Percentiles rank a stretch among this genome's conserved stretches.
phyloP scores from a whole-genome alignment of 2,888 invertebrate genomes.

The Thelaira solivaga region DNA sequence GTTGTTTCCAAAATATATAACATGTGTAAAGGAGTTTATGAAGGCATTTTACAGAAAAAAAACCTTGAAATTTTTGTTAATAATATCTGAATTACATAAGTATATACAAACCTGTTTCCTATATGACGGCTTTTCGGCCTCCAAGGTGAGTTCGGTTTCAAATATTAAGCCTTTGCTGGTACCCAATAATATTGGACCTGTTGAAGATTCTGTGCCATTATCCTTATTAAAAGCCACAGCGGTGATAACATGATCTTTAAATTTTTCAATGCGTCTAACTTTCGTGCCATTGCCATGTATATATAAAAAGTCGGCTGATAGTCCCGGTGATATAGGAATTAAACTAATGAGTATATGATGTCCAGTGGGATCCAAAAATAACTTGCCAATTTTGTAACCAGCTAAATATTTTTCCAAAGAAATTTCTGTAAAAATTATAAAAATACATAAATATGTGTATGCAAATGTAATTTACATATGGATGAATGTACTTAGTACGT shows the following conservation, averaged over 20 bases:
- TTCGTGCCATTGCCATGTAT: constrained; percentile 87
- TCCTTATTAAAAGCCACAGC: constrained; percentile 93
- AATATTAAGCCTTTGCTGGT: constrained; percentile 93
- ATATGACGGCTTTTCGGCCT: constrained; percentile 90
- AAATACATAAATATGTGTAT: background rate
- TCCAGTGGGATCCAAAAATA: constrained; percentile 88
- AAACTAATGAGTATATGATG: constrained; percentile 87
- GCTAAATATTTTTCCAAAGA: constrained; percentile 73
- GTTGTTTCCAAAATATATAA: too few species aligned
- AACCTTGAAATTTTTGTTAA: too few species aligned
- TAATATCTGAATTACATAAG: too few species aligned
- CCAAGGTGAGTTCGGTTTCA: constrained; percentile 90
- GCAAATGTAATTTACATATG: background rate
- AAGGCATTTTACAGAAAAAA: too few species aligned
- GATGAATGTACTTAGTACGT: background rate
- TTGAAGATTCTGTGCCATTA: constrained; percentile 83
- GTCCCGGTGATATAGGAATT: constrained; percentile 78
- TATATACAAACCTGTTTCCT: constrained; percentile 94
- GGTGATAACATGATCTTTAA: constrained; percentile 86
- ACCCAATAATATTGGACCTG: constrained; percentile 91
- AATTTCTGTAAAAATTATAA: constrained; percentile 67
- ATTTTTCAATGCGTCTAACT: constrained; percentile 80
- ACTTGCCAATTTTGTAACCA: constrained; percentile 73
- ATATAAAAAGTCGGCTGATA: constrained; percentile 87
- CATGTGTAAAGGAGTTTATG: too few species aligned